A percentile compares a stretch with the other conserved stretches of the same genome.
phyloP scores from a whole-genome alignment of 2,888 invertebrate species.

The Melinaea menophilus region DNA sequence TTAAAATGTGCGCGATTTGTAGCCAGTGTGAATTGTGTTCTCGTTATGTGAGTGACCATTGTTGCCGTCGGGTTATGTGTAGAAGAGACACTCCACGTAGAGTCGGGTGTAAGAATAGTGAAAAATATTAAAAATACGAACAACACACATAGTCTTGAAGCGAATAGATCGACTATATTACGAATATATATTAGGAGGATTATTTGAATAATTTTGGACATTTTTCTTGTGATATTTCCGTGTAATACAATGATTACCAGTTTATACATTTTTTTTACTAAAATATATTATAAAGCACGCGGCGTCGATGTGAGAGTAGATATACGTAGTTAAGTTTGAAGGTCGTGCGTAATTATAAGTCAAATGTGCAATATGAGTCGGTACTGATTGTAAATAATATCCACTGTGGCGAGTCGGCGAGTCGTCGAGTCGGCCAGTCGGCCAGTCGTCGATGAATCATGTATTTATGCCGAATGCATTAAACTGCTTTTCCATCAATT shows the following conservation, averaged over 20 bases:
- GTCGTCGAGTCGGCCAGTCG: slow-evolving; percentile 23
- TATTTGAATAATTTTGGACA: slow-evolving; percentile 15
- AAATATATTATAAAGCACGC: neutral
- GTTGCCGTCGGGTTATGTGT: neutral
- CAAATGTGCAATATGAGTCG: slow-evolving; percentile 69
- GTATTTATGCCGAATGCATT: slow-evolving; percentile 46
- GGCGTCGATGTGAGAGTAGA: neutral
- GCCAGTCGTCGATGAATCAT: slow-evolving; percentile 44
- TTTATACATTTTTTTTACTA: slow-evolving; percentile 6
- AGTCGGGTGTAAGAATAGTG: slow-evolving; percentile 16
- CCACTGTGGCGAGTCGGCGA: slow-evolving; percentile 33
- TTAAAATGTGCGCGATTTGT: slow-evolving; percentile 4
- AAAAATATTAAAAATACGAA: slow-evolving; percentile 11
- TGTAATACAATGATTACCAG: neutral
- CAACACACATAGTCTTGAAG: too few relatives aligned
- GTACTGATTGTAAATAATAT: slow-evolving; percentile 62
- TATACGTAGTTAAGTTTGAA: slow-evolving; percentile 16
- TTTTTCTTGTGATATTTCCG: slow-evolving; percentile 10
- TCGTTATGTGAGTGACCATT: neutral
- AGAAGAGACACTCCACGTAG: slow-evolving; percentile 11
- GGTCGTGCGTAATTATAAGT: slow-evolving; percentile 67
- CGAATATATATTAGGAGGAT: slow-evolving; percentile 8
- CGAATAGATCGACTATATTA: slow-evolving; percentile 8
- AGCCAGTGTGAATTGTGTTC: neutral
- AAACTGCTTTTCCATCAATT: slow-evolving; percentile 57